Percentiles rank a stretch among this genome's conserved stretches.
Evolutionary conservation across 2,113 vertebrate species (phyloP).

Genomic region (Hippocampus mohnikei): DNA sequence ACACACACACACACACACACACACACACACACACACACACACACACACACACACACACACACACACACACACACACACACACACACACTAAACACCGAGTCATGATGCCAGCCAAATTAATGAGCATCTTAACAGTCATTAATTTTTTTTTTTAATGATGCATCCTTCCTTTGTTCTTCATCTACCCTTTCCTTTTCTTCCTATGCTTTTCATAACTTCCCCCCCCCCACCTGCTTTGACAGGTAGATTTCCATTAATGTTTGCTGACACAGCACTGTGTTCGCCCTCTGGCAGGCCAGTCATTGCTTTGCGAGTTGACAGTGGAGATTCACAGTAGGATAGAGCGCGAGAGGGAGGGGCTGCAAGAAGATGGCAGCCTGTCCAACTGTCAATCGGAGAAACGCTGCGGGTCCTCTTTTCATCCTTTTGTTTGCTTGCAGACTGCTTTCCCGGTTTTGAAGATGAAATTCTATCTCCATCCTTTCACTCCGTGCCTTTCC

Average conservation of each 20-base stretch:
- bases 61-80: not conserved
- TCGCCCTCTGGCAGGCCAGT: conserved; percentile 47
- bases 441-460: conserved; percentile 42
- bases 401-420: conserved; percentile 54
- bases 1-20: conserved; percentile 1
- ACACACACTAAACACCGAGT: not conserved
- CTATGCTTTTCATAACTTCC: conserved; percentile 8
- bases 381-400: conserved; percentile 40
- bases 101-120: conserved; percentile 52
- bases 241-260: conserved; percentile 37
- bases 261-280: conserved; percentile 51
- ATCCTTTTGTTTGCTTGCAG: conserved; percentile 59
- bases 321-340: conserved; percentile 9
- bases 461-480: conserved; percentile 64
- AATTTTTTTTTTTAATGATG: conserved; percentile 56
- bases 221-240: conserved; percentile 18
- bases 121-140: conserved; percentile 63
- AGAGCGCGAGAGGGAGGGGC: conserved; percentile 14
- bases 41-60: not conserved
- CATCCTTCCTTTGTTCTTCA: conserved; percentile 20
- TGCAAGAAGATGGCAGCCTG: conserved; percentile 31
- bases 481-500: conserved; percentile 44
- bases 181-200: not conserved
- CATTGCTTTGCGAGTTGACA: conserved; percentile 61
- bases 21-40: not conserved